These are phyloP conservation scores for Amaurobius ferox DNA, from an alignment of 2,888 invertebrate genomes.

Conservation along the genomic window DNA sequence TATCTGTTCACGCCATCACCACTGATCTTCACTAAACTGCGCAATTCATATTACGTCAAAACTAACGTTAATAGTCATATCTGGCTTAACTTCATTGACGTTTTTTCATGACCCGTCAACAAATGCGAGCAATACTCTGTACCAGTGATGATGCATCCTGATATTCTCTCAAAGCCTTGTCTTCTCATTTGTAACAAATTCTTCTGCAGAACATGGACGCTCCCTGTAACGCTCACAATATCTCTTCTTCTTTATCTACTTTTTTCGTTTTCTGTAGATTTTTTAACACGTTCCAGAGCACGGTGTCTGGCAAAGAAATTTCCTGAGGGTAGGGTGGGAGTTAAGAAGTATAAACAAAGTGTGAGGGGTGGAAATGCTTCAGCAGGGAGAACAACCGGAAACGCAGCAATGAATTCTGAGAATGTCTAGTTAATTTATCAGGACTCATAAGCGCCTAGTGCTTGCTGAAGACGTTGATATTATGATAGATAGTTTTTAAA, in stretches of 20 bases:
- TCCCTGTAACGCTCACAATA: not conserved
- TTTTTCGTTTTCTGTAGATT: not conserved
- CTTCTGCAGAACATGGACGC: not conserved
- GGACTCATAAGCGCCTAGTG: not conserved
- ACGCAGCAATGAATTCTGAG: slow-evolving; percentile 1
- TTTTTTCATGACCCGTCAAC: no score
- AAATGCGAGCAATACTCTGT: no score
- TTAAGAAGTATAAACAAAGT: slow-evolving; percentile 10
- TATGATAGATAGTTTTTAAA: no score
- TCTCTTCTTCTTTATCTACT: not conserved
- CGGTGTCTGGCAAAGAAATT: slow-evolving; percentile 19
- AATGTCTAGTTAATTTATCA: slow-evolving; percentile 13
- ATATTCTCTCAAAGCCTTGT: no score
- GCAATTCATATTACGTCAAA: no score
- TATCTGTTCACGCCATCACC: no score
- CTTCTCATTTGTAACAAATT: no score
- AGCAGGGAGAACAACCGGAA: not conserved
- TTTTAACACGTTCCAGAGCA: slow-evolving; percentile 20
- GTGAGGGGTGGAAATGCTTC: slow-evolving; percentile 14
- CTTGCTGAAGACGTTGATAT: not conserved
- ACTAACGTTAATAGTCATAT: no score
- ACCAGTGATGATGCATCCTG: no score
- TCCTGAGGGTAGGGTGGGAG: slow-evolving; percentile 15
- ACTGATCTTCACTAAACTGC: no score
- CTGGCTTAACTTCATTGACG: no score